Base-by-base conservation (phyloP, 2,888 invertebrate genomes). In the Amblyteles armatorius region DNA sequence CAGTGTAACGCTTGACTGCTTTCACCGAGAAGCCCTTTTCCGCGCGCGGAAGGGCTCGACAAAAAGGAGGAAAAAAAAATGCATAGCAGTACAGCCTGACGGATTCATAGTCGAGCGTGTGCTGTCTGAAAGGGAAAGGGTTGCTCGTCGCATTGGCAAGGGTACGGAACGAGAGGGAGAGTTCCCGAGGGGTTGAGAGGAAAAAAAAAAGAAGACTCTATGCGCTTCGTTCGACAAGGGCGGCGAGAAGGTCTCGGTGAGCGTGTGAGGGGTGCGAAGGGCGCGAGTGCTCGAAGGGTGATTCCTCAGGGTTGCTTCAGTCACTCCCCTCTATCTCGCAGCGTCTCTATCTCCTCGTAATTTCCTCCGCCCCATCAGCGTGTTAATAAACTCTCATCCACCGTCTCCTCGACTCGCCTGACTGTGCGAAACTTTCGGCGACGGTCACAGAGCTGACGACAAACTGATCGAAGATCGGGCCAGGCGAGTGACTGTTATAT, bases 171-270 rank as follows among this genome's bases (percentile, higher is more conserved):
- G 84, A 82, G 77, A 79, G 78, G 80, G 82, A 86, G 80, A 86
- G 81, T 77, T 40, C 60, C 40, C 65, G 36, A 52, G 19, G 67
- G 52, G 52, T 9, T 9, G 36, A 33, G 60, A 80, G 44, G 77
- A 40, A 33, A 36, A 57, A 57, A 55, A 82, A 74, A 82, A 72
- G 26, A 67, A 71, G 44, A 16, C n/a, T 19, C 65, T 63, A 65
- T 29, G 68, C n/a, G 40, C 44, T 16, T 48, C 57, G 72, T 82
- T 82, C 82, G 73, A 84, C 84, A 79, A 84, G 84, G 84, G 82
- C 74, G 82, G 60, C 71, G 65, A 60, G 78, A 81, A 84, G 84
- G 84, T 84, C 84, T 84, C 82, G 84, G 84, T 82, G 84, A 84
- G 80, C 68, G 67, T 67, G 60, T 29, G 48, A 57, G 65, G 73